Percentiles rank a stretch among this genome's conserved stretches.
phyloP scores from a whole-genome alignment of 2,888 invertebrate species.

The Rhagonycha lutea region DNA sequence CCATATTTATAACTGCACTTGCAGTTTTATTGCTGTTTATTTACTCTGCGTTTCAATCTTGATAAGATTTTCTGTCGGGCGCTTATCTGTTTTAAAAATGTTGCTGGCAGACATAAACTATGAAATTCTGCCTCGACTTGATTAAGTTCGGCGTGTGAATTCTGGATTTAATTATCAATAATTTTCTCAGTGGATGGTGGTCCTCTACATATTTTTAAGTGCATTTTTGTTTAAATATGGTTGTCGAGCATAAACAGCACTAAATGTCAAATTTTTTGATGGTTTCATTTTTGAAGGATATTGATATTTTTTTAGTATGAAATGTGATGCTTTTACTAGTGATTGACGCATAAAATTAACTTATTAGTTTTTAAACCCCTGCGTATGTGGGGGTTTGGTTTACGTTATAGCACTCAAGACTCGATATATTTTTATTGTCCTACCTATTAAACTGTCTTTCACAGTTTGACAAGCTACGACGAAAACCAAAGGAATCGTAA shows the following conservation, averaged over 20 bases:
- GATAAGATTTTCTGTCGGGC: neutral
- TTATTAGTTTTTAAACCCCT: neutral
- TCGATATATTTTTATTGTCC: slow-evolving; percentile 23
- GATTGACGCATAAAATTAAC: neutral
- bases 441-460: slow-evolving; percentile 30
- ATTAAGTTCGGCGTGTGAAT: neutral
- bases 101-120: neutral
- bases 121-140: neutral
- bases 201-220: neutral
- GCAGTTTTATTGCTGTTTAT: slow-evolving; percentile 2
- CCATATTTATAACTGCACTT: slow-evolving; percentile 4
- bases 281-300: slow-evolving; percentile 5
- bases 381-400: slow-evolving; percentile 9
- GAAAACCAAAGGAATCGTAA: slow-evolving; percentile 30
- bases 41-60: neutral
- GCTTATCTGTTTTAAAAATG: neutral
- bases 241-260: neutral
- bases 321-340: slow-evolving; percentile 6
- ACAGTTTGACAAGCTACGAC: slow-evolving; percentile 38
- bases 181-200: no score
- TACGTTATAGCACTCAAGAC: slow-evolving; percentile 13
- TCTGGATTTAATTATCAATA: neutral
- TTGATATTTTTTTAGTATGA: slow-evolving; percentile 4
- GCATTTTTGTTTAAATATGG: neutral
- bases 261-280: slow-evolving; percentile 1